Percentiles rank a stretch among this genome's conserved stretches.
These are phyloP conservation scores for Idaea straminata DNA, from an alignment of 2,888 invertebrate genomes.

Conservation along the genomic window DNA sequence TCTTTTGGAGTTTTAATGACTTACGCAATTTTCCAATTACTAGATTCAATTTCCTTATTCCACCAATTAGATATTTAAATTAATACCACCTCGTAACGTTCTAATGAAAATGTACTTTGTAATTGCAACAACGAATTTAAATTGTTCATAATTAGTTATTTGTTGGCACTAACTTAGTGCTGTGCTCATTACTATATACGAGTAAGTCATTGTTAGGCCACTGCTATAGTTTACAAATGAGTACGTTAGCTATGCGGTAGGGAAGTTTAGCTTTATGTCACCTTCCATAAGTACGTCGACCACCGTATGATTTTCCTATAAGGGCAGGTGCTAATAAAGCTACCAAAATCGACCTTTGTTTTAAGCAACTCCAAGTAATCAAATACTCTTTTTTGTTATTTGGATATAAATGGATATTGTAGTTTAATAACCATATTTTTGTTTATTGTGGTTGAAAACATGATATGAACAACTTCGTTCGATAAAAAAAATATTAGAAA, in stretches of 20 bases:
- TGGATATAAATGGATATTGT: too few relatives aligned
- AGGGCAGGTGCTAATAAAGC: too few relatives aligned
- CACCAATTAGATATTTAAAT: neutral
- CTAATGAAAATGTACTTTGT: slow-evolving; percentile 1
- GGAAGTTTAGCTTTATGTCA: too few relatives aligned
- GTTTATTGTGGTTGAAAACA: too few relatives aligned
- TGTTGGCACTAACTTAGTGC: slow-evolving; percentile 1
- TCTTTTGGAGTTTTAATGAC: neutral
- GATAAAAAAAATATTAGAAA: too few relatives aligned
- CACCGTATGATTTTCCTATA: too few relatives aligned
- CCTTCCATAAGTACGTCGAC: too few relatives aligned
- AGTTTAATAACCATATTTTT: too few relatives aligned
- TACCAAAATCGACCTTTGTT: too few relatives aligned
- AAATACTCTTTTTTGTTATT: too few relatives aligned
- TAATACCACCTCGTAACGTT: neutral
- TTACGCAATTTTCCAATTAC: neutral
- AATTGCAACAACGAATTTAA: slow-evolving; percentile 1
- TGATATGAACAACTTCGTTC: too few relatives aligned
- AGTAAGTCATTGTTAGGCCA: neutral
- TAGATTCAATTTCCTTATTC: neutral
- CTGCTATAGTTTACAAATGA: neutral
- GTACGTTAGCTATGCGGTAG: neutral
- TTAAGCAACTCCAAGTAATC: too few relatives aligned
- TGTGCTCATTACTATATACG: neutral
- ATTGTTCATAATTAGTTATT: neutral